These are phyloP conservation scores for Rhopalosiphum nymphaeae DNA, from an alignment of 2,888 invertebrate species.

Conservation along the genomic window DNA sequence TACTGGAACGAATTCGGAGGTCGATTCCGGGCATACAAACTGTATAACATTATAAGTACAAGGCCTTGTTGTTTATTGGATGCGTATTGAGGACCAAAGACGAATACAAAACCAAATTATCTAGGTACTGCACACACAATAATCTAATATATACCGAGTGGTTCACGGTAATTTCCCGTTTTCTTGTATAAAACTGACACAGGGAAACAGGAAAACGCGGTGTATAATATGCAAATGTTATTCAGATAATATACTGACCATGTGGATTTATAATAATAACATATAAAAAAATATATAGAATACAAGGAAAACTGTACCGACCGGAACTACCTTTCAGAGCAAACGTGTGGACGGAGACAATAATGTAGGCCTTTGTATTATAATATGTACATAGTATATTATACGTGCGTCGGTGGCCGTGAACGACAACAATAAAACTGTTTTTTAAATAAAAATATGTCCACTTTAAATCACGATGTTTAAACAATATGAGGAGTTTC, in stretches of 20 bases:
- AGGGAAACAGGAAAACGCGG: neutral
- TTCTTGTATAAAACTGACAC: neutral
- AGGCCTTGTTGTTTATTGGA: neutral
- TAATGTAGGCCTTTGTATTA: constrained; percentile 19
- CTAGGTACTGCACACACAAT: neutral
- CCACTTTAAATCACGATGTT: neutral
- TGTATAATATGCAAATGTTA: neutral
- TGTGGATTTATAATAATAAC: neutral
- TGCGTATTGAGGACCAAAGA: neutral
- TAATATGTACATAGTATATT: neutral
- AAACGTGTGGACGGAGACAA: neutral
- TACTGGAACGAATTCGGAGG: constrained; percentile 48
- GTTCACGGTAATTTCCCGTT: neutral
- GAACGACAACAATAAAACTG: constrained; percentile 32
- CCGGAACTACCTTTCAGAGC: neutral
- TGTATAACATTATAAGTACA: neutral
- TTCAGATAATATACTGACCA: neutral
- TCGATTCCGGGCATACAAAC: neutral
- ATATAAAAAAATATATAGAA: neutral
- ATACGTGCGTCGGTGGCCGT: neutral
- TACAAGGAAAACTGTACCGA: neutral
- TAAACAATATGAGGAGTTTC: neutral
- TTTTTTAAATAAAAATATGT: neutral
- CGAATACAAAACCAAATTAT: neutral
- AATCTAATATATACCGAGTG: neutral